Percentiles rank a stretch among this genome's conserved stretches.
These are phyloP conservation scores for Pogonognathellus flavescens DNA, from an alignment of 1,140 invertebrate genomes.

Conservation along the genomic window DNA sequence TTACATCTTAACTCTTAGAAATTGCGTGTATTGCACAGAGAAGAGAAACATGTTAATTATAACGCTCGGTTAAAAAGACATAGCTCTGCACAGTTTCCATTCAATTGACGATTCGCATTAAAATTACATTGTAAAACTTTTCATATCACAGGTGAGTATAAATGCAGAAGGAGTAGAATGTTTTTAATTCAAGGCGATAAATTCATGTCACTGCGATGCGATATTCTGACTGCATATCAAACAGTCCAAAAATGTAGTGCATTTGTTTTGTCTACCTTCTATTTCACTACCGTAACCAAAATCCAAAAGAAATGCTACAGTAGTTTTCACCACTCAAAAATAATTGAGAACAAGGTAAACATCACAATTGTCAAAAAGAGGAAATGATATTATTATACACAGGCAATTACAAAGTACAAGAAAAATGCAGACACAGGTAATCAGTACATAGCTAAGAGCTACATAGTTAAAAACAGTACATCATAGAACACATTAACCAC, in stretches of 20 bases:
- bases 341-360: slow-evolving; percentile 14
- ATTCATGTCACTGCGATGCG: slow-evolving; percentile 25
- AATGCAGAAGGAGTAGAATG: slow-evolving; percentile 21
- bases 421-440: background rate
- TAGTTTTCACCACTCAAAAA: slow-evolving; percentile 32
- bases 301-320: slow-evolving; percentile 11
- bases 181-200: slow-evolving; percentile 30
- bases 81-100: background rate
- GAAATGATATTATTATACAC: background rate
- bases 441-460: background rate
- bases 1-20: slow-evolving; percentile 5
- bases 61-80: background rate
- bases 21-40: slow-evolving; percentile 6
- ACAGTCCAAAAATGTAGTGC: slow-evolving; percentile 30
- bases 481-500: too few relatives aligned
- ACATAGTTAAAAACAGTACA: too few relatives aligned
- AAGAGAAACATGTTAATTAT: slow-evolving; percentile 10
- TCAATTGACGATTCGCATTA: slow-evolving; percentile 16
- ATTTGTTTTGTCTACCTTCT: slow-evolving; percentile 27
- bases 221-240: slow-evolving; percentile 13
- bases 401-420: background rate
- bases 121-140: slow-evolving; percentile 6
- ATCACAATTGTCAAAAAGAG: slow-evolving; percentile 5
- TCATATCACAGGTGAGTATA: slow-evolving; percentile 22
- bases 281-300: slow-evolving; percentile 37